phyloP scores from a whole-genome alignment of 2,888 invertebrate species.

The Hofmannophila pseudospretella region DNA sequence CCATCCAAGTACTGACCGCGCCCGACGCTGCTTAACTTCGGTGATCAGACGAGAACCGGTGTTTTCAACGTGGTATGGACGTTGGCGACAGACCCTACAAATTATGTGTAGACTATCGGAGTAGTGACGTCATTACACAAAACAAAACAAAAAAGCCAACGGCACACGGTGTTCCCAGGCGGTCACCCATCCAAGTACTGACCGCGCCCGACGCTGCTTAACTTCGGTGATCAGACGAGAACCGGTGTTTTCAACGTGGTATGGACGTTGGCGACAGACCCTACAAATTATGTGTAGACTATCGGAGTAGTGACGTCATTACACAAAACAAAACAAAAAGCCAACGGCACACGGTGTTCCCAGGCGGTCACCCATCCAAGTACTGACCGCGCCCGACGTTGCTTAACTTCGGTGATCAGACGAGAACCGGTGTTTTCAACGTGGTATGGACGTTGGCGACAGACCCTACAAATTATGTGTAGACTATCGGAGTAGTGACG shows the following conservation, averaged over 20 bases:
- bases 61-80: slow-evolving; percentile 56
- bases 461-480: no score
- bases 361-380: slow-evolving; percentile 73
- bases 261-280: slow-evolving; percentile 53
- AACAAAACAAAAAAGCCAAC: slow-evolving; percentile 39
- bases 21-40: slow-evolving; percentile 53
- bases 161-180: slow-evolving; percentile 43
- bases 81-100: slow-evolving; percentile 47
- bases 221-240: slow-evolving; percentile 55
- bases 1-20: slow-evolving; percentile 56
- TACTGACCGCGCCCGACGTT: slow-evolving; percentile 71
- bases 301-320: no score
- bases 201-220: slow-evolving; percentile 47
- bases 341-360: slow-evolving; percentile 62
- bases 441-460: slow-evolving; percentile 56
- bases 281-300: no score
- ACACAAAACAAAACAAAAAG: no score
- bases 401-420: slow-evolving; percentile 74
- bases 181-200: slow-evolving; percentile 59
- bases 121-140: no score
- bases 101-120: no score
- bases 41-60: slow-evolving; percentile 55
- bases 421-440: slow-evolving; percentile 71
- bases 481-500: no score
- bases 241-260: slow-evolving; percentile 52